Base-by-base conservation (phyloP, 2,888 invertebrate genomes). In the Cyaniris semiargus region DNA sequence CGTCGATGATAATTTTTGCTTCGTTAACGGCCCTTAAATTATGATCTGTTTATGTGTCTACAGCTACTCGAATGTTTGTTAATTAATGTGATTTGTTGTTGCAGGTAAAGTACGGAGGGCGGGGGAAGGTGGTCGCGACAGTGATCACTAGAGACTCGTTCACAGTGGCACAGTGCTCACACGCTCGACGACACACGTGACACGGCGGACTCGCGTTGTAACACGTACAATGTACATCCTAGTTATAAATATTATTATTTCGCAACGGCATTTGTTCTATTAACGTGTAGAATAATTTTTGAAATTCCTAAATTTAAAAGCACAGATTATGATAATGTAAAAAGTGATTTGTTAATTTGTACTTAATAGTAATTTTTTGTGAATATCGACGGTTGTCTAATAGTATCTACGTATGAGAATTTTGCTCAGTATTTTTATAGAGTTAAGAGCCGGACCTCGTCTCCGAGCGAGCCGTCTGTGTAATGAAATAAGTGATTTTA, bases 361-460 rank as follows among this genome's bases (percentile, higher is more conserved):
- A 89, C 85, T 85, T 87, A 85, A 82, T 81, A 85, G 88, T 84
- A 83, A 84, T 88, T 89, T 85, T 83, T 85, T 86, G 86, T 87
- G 85, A 84, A 86, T 82, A 84, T 87, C 84, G 86, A 86, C 83
- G 84, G 85, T 87, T 86, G 86, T 88, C 86, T 85, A 15, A 66
- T 82, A 85, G 86, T 85, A 86, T 82, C 82, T 83, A 84, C 88
- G 88, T 89, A 88, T 86, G 87, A 88, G 86, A 87, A 91, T 86
- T 86, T 93, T 93, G 93, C 93, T 93, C 93, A 93, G 93, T 93
- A 93, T 93, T 93, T 93, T 92, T 89, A 89, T 92, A 93, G 92
- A 87, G 87, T 84, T 92, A 93, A 90, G 92, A 89, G 86, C 87
- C 87, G 85, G 87, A 85, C 87, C 85, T 90, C 89, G 88, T 89